Percentiles rank a stretch among this genome's conserved stretches.
phyloP scores from a whole-genome alignment of 2,888 invertebrate species.

The Crossocerus cetratus region DNA sequence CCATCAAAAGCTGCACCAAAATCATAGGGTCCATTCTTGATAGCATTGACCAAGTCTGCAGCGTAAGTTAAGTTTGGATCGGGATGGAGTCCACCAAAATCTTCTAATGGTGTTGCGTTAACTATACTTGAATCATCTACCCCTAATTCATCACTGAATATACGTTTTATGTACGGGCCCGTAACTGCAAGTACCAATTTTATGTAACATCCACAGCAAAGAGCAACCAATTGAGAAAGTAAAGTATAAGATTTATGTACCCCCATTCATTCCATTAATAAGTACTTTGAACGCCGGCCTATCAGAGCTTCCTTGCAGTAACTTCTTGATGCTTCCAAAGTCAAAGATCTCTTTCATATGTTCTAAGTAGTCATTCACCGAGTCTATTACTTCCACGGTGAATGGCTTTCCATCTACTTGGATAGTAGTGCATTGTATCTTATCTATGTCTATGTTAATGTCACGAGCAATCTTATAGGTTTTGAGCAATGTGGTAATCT shows the following conservation, averaged over 20 bases:
- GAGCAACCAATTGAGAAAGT: neutral
- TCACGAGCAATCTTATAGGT: constrained; percentile 89
- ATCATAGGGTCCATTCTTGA: constrained; percentile 81
- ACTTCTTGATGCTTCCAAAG: constrained; percentile 86
- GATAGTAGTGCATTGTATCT: constrained; percentile 79
- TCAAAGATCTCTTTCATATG: constrained; percentile 99
- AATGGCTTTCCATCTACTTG: constrained; percentile 86
- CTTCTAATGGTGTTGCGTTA: constrained; percentile 89
- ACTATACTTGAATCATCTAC: constrained; percentile 85
- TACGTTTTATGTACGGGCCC: constrained; percentile 94
- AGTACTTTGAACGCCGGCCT: constrained; percentile 89
- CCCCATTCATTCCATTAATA: constrained; percentile 96
- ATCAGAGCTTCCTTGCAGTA: constrained; percentile 84
- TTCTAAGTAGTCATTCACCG: constrained; percentile 91
- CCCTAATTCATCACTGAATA: constrained; percentile 92
- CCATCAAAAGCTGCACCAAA: constrained; percentile 99
- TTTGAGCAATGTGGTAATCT: constrained; percentile 86
- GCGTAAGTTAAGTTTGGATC: constrained; percentile 97
- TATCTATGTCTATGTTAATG: constrained; percentile 86
- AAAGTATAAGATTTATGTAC: constrained; percentile 75
- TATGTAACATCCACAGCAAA: neutral
- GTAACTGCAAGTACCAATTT: constrained; percentile 84
- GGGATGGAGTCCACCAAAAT: constrained; percentile 97
- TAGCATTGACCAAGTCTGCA: constrained; percentile 83
- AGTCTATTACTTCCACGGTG: constrained; percentile 92